phyloP scores from a whole-genome alignment of 1,140 invertebrate genomes.

The Drosophila azteca region DNA sequence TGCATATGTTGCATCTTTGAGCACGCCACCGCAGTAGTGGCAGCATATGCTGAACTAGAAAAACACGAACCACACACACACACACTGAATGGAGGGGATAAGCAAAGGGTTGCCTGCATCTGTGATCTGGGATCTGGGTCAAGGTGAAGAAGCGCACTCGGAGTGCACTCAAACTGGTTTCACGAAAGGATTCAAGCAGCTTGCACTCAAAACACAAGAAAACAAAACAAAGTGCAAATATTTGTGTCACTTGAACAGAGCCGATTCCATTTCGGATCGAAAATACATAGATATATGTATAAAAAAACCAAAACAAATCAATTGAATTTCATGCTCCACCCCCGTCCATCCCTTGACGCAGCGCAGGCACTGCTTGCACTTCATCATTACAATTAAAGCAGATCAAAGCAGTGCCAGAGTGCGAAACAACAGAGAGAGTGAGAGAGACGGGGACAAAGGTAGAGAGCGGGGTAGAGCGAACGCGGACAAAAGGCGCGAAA shows the following conservation, averaged over 20 bases:
- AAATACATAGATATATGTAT: neutral
- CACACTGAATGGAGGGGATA: slow-evolving; percentile 12
- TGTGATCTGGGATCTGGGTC: slow-evolving; percentile 67
- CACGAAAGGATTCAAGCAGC: slow-evolving; percentile 1
- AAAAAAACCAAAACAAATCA: slow-evolving; percentile 3
- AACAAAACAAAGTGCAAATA: neutral
- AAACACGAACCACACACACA: slow-evolving; percentile 35
- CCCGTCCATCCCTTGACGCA: slow-evolving; percentile 11
- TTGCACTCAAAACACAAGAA: neutral
- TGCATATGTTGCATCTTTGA: slow-evolving; percentile 58
- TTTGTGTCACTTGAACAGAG: too few species aligned
- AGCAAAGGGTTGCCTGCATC: slow-evolving; percentile 38
- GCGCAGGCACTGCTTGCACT: slow-evolving; percentile 52
- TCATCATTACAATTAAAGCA: slow-evolving; percentile 78
- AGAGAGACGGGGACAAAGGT: slow-evolving; percentile 12
- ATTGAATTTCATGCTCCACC: slow-evolving; percentile 58
- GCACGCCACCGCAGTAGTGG: slow-evolving; percentile 5
- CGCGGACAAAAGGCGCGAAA: slow-evolving; percentile 68
- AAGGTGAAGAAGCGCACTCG: slow-evolving; percentile 61
- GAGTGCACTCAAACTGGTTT: slow-evolving; percentile 25
- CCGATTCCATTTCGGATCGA: too few species aligned
- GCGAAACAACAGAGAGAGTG: slow-evolving; percentile 23
- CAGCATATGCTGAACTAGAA: slow-evolving; percentile 45
- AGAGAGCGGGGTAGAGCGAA: slow-evolving; percentile 5
- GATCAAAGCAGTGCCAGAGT: slow-evolving; percentile 54